Percentiles rank a stretch among this genome's conserved stretches.
Conservation (phyloP, 2,888 invertebrate species). For the Macrophya annulata region DNA sequence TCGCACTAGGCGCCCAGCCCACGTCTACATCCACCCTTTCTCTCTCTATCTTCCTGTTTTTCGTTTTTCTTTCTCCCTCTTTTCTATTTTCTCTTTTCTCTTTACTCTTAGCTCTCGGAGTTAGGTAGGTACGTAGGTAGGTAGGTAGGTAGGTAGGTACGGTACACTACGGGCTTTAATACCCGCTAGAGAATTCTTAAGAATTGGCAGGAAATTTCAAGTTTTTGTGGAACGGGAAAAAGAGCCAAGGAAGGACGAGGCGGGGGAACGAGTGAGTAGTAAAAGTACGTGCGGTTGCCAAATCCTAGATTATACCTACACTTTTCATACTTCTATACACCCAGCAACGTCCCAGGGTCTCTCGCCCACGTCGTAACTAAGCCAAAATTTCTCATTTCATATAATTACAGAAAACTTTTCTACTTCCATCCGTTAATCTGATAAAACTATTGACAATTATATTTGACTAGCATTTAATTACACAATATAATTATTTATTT, state of each 20-base stretch:
- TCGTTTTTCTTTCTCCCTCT: slow-evolving; percentile 37
- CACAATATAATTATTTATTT: neutral
- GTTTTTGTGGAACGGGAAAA: slow-evolving; percentile 18
- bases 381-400: neutral
- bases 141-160: neutral
- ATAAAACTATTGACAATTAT: neutral
- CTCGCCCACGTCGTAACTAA: slow-evolving; percentile 5
- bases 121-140: slow-evolving; percentile 44
- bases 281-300: slow-evolving; percentile 44
- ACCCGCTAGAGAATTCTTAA: slow-evolving; percentile 70
- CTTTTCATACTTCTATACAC: neutral
- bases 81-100: slow-evolving; percentile 39
- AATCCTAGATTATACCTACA: slow-evolving; percentile 51
- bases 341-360: neutral
- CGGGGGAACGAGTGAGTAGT: neutral
- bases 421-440: neutral
- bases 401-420: neutral
- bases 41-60: neutral
- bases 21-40: neutral
- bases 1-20: slow-evolving; percentile 16
- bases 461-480: neutral
- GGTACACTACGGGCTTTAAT: slow-evolving; percentile 65
- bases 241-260: neutral
- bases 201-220: slow-evolving; percentile 71
- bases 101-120: neutral